Evolutionary conservation across 2,888 invertebrate genomes (phyloP).

Genomic region (Brachyptera risi): DNA sequence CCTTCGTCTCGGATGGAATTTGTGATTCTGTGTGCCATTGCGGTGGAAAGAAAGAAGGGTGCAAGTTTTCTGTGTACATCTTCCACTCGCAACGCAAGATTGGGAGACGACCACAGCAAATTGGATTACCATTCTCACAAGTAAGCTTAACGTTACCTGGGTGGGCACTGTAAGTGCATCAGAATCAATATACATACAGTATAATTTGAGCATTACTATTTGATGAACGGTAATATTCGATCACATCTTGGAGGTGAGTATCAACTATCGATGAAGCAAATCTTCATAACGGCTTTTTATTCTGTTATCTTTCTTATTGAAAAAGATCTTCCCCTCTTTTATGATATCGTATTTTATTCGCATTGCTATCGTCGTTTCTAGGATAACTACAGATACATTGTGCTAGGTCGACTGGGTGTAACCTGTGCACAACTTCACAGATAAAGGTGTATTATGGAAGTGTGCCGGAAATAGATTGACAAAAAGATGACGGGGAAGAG

Average conservation of each 20-base stretch:
- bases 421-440: neutral
- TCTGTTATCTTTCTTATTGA: no score
- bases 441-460: neutral
- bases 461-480: constrained; percentile 11
- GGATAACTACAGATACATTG: neutral
- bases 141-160: neutral
- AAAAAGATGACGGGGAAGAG: constrained; percentile 21
- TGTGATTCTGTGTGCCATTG: constrained; percentile 3
- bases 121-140: neutral
- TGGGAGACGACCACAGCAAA: neutral
- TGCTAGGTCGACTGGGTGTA: neutral
- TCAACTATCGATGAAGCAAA: no score
- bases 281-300: no score
- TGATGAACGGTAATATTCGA: no score
- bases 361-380: no score
- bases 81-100: neutral
- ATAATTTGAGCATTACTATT: no score
- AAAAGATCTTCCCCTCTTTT: no score
- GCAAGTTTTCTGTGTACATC: no score
- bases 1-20: constrained; percentile 5
- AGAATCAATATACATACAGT: no score
- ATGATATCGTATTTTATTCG: no score
- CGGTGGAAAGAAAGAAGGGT: neutral
- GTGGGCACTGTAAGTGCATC: no score
- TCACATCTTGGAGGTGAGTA: no score